phyloP scores from a whole-genome alignment of 2,113 vertebrate genomes.

The Pseudonaja textilis region DNA sequence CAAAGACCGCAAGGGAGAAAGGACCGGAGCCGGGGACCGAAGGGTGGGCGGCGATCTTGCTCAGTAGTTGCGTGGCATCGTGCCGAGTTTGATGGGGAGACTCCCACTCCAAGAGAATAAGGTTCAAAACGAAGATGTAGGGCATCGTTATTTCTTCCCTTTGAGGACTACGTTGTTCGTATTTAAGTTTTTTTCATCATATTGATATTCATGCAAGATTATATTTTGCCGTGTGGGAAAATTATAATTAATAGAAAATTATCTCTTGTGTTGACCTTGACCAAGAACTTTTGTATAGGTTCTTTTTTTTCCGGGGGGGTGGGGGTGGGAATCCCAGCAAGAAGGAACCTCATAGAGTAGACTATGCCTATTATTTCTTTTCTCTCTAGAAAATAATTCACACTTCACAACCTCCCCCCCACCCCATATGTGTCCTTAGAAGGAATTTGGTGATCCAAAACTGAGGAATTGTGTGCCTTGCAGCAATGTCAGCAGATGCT shows the following conservation, averaged over 20 bases:
- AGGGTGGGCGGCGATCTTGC: background rate
- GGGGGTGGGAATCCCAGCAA: background rate
- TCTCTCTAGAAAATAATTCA: background rate
- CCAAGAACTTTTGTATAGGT: background rate
- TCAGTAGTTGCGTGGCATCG: background rate
- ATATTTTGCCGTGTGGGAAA: background rate
- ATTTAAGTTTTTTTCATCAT: background rate
- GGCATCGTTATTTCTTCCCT: background rate
- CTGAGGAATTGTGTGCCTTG: background rate
- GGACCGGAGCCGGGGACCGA: background rate
- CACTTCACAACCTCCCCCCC: background rate
- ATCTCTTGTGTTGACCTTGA: conserved; percentile 17
- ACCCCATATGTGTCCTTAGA: background rate
- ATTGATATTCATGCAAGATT: background rate
- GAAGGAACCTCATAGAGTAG: background rate
- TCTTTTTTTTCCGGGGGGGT: background rate
- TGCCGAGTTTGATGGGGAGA: background rate
- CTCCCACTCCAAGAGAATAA: background rate
- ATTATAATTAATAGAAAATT: background rate
- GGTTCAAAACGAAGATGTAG: background rate
- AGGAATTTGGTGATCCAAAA: background rate
- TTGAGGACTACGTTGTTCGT: background rate
- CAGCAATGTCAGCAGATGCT: conserved; percentile 60
- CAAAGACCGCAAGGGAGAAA: background rate
- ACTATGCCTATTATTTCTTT: background rate